A percentile compares a stretch with the other conserved stretches of the same genome.
phyloP scores from a whole-genome alignment of 2,888 invertebrate genomes.

The Ctena decussata region DNA sequence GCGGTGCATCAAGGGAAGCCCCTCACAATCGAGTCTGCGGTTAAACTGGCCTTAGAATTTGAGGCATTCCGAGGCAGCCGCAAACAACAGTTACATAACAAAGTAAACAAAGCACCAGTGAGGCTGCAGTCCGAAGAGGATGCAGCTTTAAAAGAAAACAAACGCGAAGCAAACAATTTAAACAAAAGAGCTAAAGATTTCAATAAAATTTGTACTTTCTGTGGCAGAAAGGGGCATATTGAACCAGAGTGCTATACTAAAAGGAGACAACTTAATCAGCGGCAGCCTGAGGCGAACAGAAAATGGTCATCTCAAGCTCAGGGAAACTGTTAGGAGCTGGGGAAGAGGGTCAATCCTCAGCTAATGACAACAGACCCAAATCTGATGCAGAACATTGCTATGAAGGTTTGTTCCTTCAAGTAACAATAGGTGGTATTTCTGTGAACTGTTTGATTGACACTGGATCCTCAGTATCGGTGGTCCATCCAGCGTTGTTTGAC shows the following conservation, averaged over 20 bases:
- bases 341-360: slow-evolving; percentile 5
- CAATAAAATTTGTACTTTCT: not conserved
- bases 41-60: slow-evolving; percentile 10
- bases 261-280: not conserved
- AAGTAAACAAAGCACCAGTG: not conserved
- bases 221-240: not conserved
- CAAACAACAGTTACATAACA: not conserved
- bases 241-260: not conserved
- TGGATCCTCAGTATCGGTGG: not conserved
- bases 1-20: slow-evolving; percentile 21
- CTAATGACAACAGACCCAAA: not conserved
- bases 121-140: not conserved
- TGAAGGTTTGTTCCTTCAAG: not conserved
- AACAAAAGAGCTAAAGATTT: not conserved
- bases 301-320: not conserved
- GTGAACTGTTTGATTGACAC: slow-evolving; percentile 10
- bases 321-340: slow-evolving; percentile 12
- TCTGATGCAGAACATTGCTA: not conserved
- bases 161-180: not conserved
- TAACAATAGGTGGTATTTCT: not conserved
- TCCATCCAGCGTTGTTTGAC: not conserved
- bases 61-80: not conserved
- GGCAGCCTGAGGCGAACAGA: not conserved
- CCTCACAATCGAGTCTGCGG: not conserved
- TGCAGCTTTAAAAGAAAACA: not conserved